These are phyloP conservation scores for Resseliella maxima DNA, from an alignment of 2,888 invertebrate species.

Conservation along the genomic window DNA sequence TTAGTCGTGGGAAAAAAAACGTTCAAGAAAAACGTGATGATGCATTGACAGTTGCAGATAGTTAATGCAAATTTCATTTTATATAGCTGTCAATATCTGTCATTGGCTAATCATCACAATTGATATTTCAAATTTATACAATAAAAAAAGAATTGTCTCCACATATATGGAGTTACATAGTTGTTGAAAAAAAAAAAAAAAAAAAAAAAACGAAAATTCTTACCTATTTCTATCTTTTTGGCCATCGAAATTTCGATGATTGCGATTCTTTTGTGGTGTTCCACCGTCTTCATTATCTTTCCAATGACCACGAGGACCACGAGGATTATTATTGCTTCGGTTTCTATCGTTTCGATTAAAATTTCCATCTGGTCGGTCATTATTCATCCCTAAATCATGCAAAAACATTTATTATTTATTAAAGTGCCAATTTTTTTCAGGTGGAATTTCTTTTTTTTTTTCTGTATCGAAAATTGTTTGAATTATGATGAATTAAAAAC, in stretches of 20 bases:
- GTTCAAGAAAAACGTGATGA: no score
- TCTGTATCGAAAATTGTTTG: no score
- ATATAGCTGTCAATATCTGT: no score
- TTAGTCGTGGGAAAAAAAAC: no score
- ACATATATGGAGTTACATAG: no score
- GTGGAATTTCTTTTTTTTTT: no score
- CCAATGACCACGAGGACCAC: neutral
- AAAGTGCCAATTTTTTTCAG: neutral
- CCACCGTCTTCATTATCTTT: constrained; percentile 56
- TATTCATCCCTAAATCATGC: constrained; percentile 27
- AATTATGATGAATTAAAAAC: no score
- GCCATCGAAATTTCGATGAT: constrained; percentile 42
- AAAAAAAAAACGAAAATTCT: neutral
- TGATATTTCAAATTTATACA: no score
- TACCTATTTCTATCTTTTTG: constrained; percentile 54
- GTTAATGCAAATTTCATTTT: no score
- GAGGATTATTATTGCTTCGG: constrained; percentile 42
- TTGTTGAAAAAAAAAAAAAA: neutral
- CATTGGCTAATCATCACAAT: no score
- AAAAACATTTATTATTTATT: neutral
- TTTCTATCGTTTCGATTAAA: constrained; percentile 43
- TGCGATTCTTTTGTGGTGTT: neutral
- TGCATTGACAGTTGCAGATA: no score
- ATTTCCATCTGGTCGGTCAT: constrained; percentile 56
- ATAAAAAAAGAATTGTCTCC: no score